Conservation (phyloP, 2,113 vertebrate genomes). For the Crotophaga sulcirostris region DNA sequence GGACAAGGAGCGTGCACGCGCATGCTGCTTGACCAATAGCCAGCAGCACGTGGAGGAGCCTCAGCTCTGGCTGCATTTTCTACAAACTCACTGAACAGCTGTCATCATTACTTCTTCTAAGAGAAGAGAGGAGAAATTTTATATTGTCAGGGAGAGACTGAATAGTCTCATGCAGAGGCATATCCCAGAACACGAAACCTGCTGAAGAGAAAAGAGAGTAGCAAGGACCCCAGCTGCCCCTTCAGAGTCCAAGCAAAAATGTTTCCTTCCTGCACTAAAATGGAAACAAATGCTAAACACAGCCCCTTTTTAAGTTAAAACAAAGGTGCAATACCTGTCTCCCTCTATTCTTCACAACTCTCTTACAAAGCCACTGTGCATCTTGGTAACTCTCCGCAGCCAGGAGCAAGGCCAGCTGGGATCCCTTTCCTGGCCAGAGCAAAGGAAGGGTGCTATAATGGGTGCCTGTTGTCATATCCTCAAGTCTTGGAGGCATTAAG, state of each 20-base stretch:
- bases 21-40: too few relatives aligned
- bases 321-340: background rate
- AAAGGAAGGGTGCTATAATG: background rate
- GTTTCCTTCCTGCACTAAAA: background rate
- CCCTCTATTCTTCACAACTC: background rate
- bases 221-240: background rate
- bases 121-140: background rate
- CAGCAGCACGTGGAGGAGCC: accelerated
- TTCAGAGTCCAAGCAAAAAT: background rate
- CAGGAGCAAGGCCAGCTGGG: background rate
- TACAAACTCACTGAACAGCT: background rate
- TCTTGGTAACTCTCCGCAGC: background rate
- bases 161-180: background rate
- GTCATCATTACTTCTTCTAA: background rate
- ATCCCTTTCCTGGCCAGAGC: background rate
- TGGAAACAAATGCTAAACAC: background rate
- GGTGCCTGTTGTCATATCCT: background rate
- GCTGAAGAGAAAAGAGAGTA: background rate
- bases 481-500: background rate
- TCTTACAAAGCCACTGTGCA: background rate
- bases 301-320: background rate
- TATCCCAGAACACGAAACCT: background rate
- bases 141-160: background rate
- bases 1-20: too few relatives aligned
- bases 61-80: background rate